Evolutionary conservation across 1,140 invertebrate species (phyloP).

Genomic region (Aphaenogaster rudis): DNA sequence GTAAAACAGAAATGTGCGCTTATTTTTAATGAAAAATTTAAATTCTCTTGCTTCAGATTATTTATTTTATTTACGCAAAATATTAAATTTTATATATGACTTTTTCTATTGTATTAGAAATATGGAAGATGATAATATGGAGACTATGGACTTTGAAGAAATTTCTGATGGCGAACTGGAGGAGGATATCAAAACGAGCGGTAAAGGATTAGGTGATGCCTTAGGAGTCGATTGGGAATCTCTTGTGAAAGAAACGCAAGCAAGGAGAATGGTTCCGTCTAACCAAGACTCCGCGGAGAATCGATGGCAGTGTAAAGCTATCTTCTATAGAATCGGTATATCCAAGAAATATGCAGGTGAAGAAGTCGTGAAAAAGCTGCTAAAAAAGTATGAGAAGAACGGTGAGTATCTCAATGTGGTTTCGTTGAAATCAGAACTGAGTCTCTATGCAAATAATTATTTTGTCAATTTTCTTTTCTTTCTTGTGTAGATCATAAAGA

Average conservation of each 20-base stretch:
- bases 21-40: background rate
- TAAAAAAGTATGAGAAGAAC: conserved; percentile 87
- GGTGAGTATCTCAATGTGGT: conserved; percentile 66
- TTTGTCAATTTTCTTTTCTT: conserved; percentile 19
- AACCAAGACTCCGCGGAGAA: conserved; percentile 88
- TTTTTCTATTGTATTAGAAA: conserved; percentile 66
- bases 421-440: conserved; percentile 14
- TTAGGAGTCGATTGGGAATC: conserved; percentile 97
- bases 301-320: conserved; percentile 92
- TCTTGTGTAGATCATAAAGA: conserved; percentile 74
- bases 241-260: conserved; percentile 92
- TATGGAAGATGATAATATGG: conserved; percentile 91
- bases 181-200: conserved; percentile 89
- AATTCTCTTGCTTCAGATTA: conserved; percentile 18
- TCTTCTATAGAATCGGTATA: conserved; percentile 91
- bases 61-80: conserved; percentile 41
- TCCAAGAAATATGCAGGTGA: conserved; percentile 91
- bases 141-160: conserved; percentile 95
- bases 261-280: conserved; percentile 84
- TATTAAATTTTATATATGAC: conserved; percentile 42
- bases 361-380: conserved; percentile 89
- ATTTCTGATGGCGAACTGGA: conserved; percentile 96
- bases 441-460: background rate
- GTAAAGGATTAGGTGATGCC: conserved; percentile 93
- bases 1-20: background rate